Conservation (phyloP, 2,113 vertebrate species). For the Rhineura floridana region DNA sequence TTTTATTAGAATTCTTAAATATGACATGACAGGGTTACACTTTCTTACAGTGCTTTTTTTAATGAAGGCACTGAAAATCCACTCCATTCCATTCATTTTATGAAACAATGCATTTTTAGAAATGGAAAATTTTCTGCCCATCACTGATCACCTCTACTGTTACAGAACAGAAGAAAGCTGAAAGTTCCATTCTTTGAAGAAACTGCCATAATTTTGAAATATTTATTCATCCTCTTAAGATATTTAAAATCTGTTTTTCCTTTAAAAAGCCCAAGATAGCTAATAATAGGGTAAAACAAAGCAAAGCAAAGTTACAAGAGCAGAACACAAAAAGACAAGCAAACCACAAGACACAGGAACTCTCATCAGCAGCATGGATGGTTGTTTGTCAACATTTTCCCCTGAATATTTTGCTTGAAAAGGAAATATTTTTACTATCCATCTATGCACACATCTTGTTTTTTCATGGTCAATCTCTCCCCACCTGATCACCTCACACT, state of each 20-base stretch:
- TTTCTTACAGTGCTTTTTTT: background rate
- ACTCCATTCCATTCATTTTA: background rate
- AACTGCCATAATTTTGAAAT: background rate
- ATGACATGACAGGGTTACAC: background rate
- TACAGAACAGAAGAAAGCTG: background rate
- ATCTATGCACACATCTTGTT: too few species aligned
- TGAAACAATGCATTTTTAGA: background rate
- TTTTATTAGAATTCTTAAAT: background rate
- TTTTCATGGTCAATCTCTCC: too few species aligned
- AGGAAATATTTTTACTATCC: too few species aligned
- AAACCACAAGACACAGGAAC: background rate
- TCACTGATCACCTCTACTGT: background rate
- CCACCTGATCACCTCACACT: background rate
- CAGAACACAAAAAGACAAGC: background rate
- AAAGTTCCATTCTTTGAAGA: background rate
- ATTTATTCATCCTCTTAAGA: background rate
- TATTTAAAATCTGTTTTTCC: background rate
- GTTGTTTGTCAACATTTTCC: too few species aligned
- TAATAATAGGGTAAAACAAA: background rate
- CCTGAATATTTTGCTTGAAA: too few species aligned
- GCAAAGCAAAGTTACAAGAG: background rate
- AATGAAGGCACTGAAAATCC: background rate
- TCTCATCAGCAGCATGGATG: too few species aligned
- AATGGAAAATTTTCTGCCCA: background rate
- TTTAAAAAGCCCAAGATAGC: background rate